Percentiles rank a stretch among this genome's conserved stretches.
phyloP scores from a whole-genome alignment of 2,113 vertebrate genomes.

The Climacteris rufus region DNA sequence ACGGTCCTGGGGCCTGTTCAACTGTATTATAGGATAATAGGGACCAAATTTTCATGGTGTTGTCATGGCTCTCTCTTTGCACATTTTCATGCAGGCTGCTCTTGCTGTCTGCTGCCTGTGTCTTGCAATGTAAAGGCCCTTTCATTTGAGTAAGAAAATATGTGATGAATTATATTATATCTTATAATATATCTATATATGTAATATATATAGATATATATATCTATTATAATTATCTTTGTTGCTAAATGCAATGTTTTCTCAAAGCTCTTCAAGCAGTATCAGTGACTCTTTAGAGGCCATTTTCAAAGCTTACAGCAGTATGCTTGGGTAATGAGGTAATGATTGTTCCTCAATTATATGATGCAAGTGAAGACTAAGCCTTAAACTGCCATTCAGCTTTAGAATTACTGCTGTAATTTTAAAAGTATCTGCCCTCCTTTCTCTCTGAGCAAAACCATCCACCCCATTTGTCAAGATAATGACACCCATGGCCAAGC shows the following conservation, averaged over 20 bases:
- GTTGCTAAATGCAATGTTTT: neutral
- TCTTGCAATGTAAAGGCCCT: neutral
- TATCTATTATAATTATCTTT: constrained; percentile 32
- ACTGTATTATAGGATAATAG: neutral
- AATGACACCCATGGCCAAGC: neutral
- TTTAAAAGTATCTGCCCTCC: neutral
- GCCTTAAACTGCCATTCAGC: neutral
- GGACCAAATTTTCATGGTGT: neutral
- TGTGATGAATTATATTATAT: no score
- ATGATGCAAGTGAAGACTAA: neutral
- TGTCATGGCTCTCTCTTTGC: neutral
- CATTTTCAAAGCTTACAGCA: neutral
- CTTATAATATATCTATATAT: no score
- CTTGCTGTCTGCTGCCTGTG: neutral
- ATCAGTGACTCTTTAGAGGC: neutral
- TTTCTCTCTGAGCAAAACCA: constrained; percentile 16
- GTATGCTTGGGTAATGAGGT: neutral
- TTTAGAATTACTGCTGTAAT: constrained; percentile 25
- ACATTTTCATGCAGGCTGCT: neutral
- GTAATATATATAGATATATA: no score
- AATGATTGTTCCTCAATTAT: constrained; percentile 9
- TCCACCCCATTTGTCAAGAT: neutral
- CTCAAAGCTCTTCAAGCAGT: neutral
- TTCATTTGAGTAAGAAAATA: neutral
- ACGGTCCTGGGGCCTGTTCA: neutral